Percentiles rank a stretch among this genome's conserved stretches.
These are phyloP conservation scores for Dromococcyx pavoninus DNA, from an alignment of 2,797 vertebrate genomes.

Conservation along the genomic window DNA sequence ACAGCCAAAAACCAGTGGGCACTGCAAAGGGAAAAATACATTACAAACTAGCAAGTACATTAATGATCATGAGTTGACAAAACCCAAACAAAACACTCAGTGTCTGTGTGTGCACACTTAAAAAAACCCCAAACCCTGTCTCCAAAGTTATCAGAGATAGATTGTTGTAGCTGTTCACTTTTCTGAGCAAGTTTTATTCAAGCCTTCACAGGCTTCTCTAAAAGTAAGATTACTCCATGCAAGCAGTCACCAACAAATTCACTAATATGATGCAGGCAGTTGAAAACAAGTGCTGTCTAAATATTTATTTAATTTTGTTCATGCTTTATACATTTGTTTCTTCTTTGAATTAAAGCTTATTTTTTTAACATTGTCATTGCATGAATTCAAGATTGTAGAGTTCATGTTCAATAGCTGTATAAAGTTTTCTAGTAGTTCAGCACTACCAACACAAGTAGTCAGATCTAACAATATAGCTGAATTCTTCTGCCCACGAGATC, in stretches of 20 bases:
- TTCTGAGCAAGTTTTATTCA: constrained; percentile 7
- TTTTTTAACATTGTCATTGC: neutral
- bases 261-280: neutral
- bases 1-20: constrained; percentile 98
- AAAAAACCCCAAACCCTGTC: accelerated
- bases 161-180: neutral
- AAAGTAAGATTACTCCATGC: neutral
- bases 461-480: neutral
- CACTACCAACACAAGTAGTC: neutral
- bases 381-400: neutral
- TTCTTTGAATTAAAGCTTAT: neutral
- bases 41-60: constrained; percentile 12
- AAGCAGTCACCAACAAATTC: neutral
- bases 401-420: neutral
- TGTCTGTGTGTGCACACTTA: accelerated
- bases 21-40: constrained; percentile 72
- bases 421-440: neutral
- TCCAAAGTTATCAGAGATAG: neutral
- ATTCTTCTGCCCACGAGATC: neutral
- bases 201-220: neutral
- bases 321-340: neutral
- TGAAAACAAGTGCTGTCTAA: neutral
- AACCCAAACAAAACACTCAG: neutral
- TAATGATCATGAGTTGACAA: neutral
- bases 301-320: neutral